Evolutionary conservation across 2,888 invertebrate genomes (phyloP), one percentile per base, ranked within the genome.

Genomic region (Eulithis testata): DNA sequence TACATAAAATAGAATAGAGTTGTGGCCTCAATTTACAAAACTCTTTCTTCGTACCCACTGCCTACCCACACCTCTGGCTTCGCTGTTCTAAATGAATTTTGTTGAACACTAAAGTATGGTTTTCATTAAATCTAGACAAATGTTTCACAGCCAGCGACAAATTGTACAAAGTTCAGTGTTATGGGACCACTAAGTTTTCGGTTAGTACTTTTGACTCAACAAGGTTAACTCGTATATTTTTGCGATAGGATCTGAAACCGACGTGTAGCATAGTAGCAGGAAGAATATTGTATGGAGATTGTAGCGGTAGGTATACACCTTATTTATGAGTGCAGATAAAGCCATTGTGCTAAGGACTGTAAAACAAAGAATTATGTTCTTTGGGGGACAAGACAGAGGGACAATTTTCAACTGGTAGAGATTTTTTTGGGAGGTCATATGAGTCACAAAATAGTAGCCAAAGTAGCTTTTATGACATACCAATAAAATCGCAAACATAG

Each of bases 231-330:
- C 45, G 53, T 63, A 55, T 55, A 60, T 66, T 62, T 52, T 14
- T 14, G 45, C 21, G 61, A 68, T 68, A 68, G 49, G 60, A 61
- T 60, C 62, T 47, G 49, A 50, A 54, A 40, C 62, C n/a, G 55
- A 55, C 58, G 9, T 8, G 9, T 59, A 58, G 50, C 21, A 54
- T 62, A 62, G n/a, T 37, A 54, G 53, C 12, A 45, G 54, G 49
- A 54, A 53, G 45, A 51, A 65, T 14, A 43, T 40, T 31, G 31
- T 53, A 51, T 21, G 57, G 21, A 53, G 2, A n/a, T 1, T 49
- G 11, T 49, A 49, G 21, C 51, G 52, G 49, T 45, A 40, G n/a
- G 31, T 31, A n/a, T n/a, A n/a, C n/a, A 31, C 47, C 47, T 47
- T 49, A 53, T 63, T 57, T 57, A 47, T 53, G 43, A 44, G 14